phyloP scores from a whole-genome alignment of 2,888 invertebrate species.

The Rhimphoctona megacephalus region DNA sequence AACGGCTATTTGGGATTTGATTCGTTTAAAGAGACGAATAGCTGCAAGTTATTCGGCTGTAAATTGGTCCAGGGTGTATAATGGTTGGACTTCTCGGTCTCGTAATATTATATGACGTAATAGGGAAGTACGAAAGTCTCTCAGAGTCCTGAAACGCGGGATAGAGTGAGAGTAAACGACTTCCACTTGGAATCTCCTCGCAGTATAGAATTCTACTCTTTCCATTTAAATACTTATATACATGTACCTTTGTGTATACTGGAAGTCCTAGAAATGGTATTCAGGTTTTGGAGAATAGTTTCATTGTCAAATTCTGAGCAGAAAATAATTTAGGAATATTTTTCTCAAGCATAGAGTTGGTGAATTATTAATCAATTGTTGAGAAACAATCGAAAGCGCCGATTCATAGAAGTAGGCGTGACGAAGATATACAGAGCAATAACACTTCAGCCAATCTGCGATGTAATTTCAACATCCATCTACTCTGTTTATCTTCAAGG shows the following conservation, averaged over 20 bases:
- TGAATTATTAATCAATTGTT: neutral
- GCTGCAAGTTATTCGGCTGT: constrained; percentile 44
- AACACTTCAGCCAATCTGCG: neutral
- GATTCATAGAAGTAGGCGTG: neutral
- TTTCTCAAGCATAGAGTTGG: neutral
- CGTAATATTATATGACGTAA: constrained; percentile 26
- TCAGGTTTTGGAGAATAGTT: neutral
- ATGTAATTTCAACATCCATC: neutral
- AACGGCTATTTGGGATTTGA: constrained; percentile 42
- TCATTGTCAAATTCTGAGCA: neutral
- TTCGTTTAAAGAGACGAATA: constrained; percentile 50
- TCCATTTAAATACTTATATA: constrained; percentile 24
- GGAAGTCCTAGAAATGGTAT: neutral
- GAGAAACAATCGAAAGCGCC: neutral
- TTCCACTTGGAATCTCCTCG: constrained; percentile 56
- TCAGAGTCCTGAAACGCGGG: constrained; percentile 14
- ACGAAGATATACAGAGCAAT: neutral
- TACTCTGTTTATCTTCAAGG: neutral
- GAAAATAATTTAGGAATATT: neutral
- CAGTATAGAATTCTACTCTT: constrained; percentile 19
- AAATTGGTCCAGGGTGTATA: constrained; percentile 55
- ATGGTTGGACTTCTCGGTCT: constrained; percentile 32
- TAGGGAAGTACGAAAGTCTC: constrained; percentile 7
- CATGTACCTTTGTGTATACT: constrained; percentile 8
- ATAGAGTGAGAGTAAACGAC: constrained; percentile 44